A percentile compares a stretch with the other conserved stretches of the same genome.
Conservation (phyloP, 1,140 invertebrate species). For the Sarcophaga bullata region DNA sequence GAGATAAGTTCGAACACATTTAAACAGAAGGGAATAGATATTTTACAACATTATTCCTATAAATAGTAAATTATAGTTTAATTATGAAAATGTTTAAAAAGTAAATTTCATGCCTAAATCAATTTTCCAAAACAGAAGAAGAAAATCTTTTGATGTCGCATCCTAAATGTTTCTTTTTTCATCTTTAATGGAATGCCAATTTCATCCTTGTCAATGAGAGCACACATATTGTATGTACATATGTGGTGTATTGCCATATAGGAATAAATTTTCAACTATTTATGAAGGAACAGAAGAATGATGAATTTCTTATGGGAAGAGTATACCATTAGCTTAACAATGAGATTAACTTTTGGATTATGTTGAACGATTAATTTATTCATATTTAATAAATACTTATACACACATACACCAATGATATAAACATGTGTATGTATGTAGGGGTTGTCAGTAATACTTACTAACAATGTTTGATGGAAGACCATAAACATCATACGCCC, state of each 20-base stretch:
- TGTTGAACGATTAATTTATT: constrained; percentile 13
- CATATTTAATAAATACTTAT: neutral
- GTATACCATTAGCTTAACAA: constrained; percentile 15
- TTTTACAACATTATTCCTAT: too few species aligned
- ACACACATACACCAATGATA: neutral
- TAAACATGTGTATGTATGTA: neutral
- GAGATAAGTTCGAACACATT: too few species aligned
- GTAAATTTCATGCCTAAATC: neutral
- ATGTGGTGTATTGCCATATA: neutral
- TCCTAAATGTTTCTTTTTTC: neutral
- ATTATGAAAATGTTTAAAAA: too few species aligned
- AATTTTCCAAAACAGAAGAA: neutral
- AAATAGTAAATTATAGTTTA: too few species aligned
- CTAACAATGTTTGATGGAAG: neutral
- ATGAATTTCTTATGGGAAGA: constrained; percentile 13
- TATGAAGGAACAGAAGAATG: neutral
- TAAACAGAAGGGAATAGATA: too few species aligned
- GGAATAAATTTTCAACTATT: neutral
- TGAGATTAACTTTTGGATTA: constrained; percentile 16
- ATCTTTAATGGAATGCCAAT: neutral
- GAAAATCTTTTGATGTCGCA: neutral
- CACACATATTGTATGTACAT: too few species aligned
- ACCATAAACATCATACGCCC: constrained; percentile 1
- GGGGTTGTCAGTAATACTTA: neutral
- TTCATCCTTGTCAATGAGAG: too few species aligned